Evolutionary conservation across 2,797 vertebrate genomes (phyloP), one percentile per base, ranked within the genome.

Genomic region (Girardinus metallicus): DNA sequence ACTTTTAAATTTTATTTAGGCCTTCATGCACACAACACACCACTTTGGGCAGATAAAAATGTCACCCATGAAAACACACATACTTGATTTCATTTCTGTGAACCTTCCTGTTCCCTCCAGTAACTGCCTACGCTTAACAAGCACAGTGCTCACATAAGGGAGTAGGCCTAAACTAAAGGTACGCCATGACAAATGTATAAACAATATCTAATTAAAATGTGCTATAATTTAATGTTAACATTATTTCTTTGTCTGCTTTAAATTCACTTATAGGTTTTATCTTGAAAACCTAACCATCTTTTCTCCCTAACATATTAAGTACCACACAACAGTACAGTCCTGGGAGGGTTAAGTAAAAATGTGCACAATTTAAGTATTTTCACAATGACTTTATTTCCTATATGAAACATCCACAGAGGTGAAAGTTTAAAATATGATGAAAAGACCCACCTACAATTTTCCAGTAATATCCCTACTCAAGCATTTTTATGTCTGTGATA

Each of bases 401-500:
- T 41, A 41, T 41, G 31, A 70, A 15, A 64, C 43, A 49, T 0
- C 21, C 9, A 41, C 39, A 1, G 5, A 13, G 70, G 72, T 49
- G 9, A 49, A 29, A 79, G 47, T 36, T 10, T 8, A 8, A 66
- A 29, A 12, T 73, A 57, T 75, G 43, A 34, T 55, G 4, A 68
- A 78, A 12, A 76, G 39, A 72, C 15, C 77, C 49, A 34, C 26
- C 64, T 11, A 1, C 15, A 55, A 13, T 51, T 16, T 55, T 53
- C 26, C 21, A 68, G 13, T 66, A 36, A 43, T 81, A 85, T 86
- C 76, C 74, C 46, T 41, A 47, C 55, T 47, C 46, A 74, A 81
- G 62, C 15, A 70, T 29, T 47, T 84, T 53, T 73, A 77, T 57
- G 53, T 39, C 62, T 81, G 16, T 83, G 72, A 83, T 84, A 70